Evolutionary conservation across 2,888 invertebrate species (phyloP), one percentile per base, ranked within the genome.

Genomic region (Dicranocentrus wangi): DNA sequence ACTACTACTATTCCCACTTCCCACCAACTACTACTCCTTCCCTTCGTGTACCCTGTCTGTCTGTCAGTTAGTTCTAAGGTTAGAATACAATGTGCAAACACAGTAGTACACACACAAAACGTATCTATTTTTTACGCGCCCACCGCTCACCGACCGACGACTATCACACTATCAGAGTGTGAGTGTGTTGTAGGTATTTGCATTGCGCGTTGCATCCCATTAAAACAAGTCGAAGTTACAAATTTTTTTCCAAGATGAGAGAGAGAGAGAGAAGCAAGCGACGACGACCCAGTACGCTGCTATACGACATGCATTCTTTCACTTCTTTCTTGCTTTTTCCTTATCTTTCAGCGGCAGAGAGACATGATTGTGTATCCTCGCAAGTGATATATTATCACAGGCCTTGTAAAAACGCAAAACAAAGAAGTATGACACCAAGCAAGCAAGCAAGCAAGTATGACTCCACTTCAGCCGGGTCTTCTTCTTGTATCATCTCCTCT

Each of bases 341-440:
- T 58, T 68, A 68, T 68, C 68, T 53, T 68, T 68, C 53, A 68
- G 53, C 53, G 51, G 68, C 51, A 68, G 68, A 17, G 3, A 19
- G 10, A 21, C 15, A 25, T 66, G 47, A 43, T 66, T 68, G 51
- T 51, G 68, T n/a, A 32, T 69, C 53, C 19, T 69, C 10, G 17
- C 21, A 68, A 65, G 51, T 76, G 75, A 76, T 69, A 76, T 76
- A 76, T 70, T 71, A 58, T 78, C 55, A n/a, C n/a, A 55, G 68
- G 71, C 15, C 47, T 71, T 60, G 27, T 70, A 39, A 28, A 53
- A 63, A 28, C 58, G 61, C 63, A 19, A 71, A 70, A 72, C 60
- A 61, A 72, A 72, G 71, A 72, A 61, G 42, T 63, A 19, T 63
- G 63, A 63, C 63, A 42, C 42, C 28, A 17, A 63, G 25, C 1